Base-by-base conservation (phyloP, 2,113 vertebrate species). In the Meles meles region DNA sequence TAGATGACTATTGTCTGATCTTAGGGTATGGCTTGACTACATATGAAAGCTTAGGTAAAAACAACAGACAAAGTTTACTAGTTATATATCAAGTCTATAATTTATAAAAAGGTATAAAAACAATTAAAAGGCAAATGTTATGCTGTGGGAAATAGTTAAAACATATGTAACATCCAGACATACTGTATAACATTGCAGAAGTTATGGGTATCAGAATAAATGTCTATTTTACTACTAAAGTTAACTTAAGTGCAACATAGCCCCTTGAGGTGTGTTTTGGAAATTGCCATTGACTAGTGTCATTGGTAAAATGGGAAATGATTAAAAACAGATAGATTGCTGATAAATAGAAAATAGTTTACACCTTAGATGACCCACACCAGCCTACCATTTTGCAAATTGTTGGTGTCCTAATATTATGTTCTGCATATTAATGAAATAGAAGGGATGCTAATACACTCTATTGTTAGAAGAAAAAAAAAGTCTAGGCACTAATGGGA, bases 151-250 rank as follows among this genome's bases (percentile, higher is more conserved):
- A 69, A 80, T 55, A 94, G 37, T 88, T 96, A 63, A 97, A 93
- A 76, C n/a, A 39, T 18, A 29, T 55, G 9, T 92, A 71, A 81
- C 37, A 84, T 84, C 31, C 34, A 89, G 47, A 85, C 72, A 88
- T 77, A 20, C 81, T 89, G 3, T 59, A 76, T 72, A 47, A 71
- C 2, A 63, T 21, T 82, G 82, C 42, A 71, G 47, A 55, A 72
- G 67, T 87, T 80, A 69, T 29, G 8, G 25, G 6, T 59, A 9
- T 79, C 34, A 96, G 29, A 55, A 39, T 85, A 55, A 74, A 61
- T 94, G 67, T 49, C 6, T 55, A 49, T 57, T 80, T 88, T 49
- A 71, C 21, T 87, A 74, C 71, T 85, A 85, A 97, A 97, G 61
- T 71, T 84, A 81, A 72, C 2, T 12, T 72, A 86, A 85, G 23